These are phyloP conservation scores for Drosophila lowei DNA, from an alignment of 1,140 invertebrate species.

Conservation along the genomic window DNA sequence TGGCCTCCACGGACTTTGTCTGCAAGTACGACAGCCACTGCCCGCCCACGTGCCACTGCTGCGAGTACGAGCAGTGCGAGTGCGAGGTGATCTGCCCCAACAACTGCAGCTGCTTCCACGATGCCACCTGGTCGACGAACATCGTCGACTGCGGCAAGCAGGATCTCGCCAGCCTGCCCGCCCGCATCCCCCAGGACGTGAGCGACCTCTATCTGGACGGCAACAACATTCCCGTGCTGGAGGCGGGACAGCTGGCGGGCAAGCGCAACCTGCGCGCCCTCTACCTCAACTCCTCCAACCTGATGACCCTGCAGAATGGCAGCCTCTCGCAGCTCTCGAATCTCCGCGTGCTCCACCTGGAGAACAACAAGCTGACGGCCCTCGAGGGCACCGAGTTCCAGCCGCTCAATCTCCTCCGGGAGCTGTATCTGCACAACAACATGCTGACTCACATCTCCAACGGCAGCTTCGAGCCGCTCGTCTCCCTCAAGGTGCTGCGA, in stretches of 20 bases:
- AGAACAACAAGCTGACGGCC: constrained; percentile 90
- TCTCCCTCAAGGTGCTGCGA: constrained; percentile 90
- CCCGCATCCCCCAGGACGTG: constrained; percentile 92
- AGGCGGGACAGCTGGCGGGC: constrained; percentile 92
- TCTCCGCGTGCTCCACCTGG: constrained; percentile 91
- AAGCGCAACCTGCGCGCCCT: constrained; percentile 92
- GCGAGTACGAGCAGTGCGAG: constrained; percentile 93
- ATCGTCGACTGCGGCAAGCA: constrained; percentile 91
- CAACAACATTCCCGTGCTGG: constrained; percentile 90
- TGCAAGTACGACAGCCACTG: constrained; percentile 93
- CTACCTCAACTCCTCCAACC: constrained; percentile 91
- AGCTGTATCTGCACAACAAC: constrained; percentile 95
- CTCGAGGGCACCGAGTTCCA: constrained; percentile 93
- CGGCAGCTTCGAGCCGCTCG: constrained; percentile 89
- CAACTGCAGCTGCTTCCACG: constrained; percentile 94
- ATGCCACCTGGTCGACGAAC: constrained; percentile 93
- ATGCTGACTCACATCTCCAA: constrained; percentile 90
- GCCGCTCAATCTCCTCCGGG: constrained; percentile 89
- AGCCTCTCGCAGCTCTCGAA: constrained; percentile 93
- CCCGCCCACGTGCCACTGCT: constrained; percentile 92
- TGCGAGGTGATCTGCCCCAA: constrained; percentile 93
- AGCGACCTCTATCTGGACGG: constrained; percentile 96
- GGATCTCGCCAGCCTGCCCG: constrained; percentile 87
- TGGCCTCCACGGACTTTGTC: constrained; percentile 90
- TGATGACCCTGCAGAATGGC: constrained; percentile 91